Evolutionary conservation across 2,113 vertebrate genomes (phyloP).

Genomic region (Apodemus sylvaticus): DNA sequence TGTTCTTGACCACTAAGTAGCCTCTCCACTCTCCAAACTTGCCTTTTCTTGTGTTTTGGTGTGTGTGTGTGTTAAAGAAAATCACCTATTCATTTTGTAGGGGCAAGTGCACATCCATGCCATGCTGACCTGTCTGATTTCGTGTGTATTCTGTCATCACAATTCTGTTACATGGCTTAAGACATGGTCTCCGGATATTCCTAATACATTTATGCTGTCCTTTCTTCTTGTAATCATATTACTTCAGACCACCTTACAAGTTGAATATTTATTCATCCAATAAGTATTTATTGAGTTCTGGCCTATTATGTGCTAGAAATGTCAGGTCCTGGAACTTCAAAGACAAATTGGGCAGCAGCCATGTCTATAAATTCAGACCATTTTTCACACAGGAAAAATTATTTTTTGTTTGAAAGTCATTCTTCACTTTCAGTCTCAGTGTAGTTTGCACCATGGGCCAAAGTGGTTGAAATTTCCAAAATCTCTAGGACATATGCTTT

Average conservation of each 20-base stretch:
- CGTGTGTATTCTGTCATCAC: neutral
- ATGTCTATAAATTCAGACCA: neutral
- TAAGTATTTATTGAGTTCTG: conserved; percentile 2
- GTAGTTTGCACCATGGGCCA: neutral
- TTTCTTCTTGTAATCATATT: neutral
- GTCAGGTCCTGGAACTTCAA: conserved; percentile 19
- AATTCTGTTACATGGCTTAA: neutral
- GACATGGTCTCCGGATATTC: neutral
- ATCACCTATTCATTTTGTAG: neutral
- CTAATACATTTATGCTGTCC: neutral
- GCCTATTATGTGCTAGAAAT: neutral
- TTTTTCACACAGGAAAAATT: neutral
- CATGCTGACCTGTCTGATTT: neutral
- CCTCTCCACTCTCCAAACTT: neutral
- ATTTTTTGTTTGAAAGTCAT: neutral
- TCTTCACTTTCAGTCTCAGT: neutral
- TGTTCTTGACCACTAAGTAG: neutral
- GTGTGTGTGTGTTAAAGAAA: neutral
- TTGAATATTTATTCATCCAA: conserved; percentile 35
- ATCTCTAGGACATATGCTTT: neutral
- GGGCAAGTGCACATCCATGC: neutral
- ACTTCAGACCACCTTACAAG: conserved; percentile 9
- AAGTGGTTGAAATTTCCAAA: neutral
- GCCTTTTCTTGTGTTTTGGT: neutral
- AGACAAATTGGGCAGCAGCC: conserved; percentile 1